Base-by-base conservation (phyloP, 2,113 vertebrate species). In the Cavia aperea region DNA sequence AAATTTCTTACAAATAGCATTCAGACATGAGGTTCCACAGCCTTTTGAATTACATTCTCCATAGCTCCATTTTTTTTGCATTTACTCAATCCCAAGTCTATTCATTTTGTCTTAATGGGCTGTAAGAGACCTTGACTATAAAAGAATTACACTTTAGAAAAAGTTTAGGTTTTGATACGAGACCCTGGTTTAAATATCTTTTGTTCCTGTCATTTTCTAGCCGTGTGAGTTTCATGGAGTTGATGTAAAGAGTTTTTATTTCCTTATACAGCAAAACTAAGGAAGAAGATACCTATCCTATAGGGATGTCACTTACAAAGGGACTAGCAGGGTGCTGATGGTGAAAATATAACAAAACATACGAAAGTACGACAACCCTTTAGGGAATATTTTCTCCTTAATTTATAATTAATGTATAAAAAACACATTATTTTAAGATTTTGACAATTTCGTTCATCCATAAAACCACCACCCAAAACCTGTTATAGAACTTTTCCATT, bases 1-100 rank as follows among this genome's bases (percentile, higher is more conserved):
- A 51, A 79, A 87, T 29, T 90, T 86, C 78, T 94, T 65, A 88
- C 24, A 91, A 93, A 90, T 33, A 94, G 77, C 82, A 88, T 81
- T 75, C 81, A 91, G 72, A 75, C 23, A 82, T 60, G 8, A 46
- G 39, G 58, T 84, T 33, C 49, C 63, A 87, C 43, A 87, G 62
- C 72, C 66, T 87, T 86, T 77, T 72, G 39, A 89, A 60, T 78
- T 66, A 7, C n/a, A 39, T 88, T 70, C 5, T 86, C 54, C 36
- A 43, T 29, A 60, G 11, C 12, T 86, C 43, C 10, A 65, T 89
- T 49, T 93, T 81, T 60, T 60, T 60, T 60, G 31, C 23, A 75
- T 14, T n/a, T 24, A 60, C 43, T 86, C 63, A 73, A 86, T 88
- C 24, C 33, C 33, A 81, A 81, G 7, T 29, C 18, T 81, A 9